These are phyloP conservation scores for Lamellibrachia columna DNA, from an alignment of 2,888 invertebrate species.

Conservation along the genomic window DNA sequence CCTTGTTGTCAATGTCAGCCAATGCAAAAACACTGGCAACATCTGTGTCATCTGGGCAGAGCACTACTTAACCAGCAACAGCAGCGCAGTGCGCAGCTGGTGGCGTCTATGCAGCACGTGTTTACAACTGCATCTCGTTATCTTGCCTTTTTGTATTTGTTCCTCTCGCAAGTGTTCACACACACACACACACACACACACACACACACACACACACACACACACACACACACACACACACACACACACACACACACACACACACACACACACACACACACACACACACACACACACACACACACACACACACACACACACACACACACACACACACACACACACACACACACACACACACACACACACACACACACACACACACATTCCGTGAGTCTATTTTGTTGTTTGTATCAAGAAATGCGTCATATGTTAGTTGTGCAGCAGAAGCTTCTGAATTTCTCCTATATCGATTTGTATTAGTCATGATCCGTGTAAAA, in stretches of 20 bases:
- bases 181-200: not conserved
- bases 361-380: too few species aligned
- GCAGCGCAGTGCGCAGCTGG: not conserved
- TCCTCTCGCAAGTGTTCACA: not conserved
- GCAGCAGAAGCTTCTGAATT: not conserved
- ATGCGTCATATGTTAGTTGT: not conserved
- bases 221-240: too few species aligned
- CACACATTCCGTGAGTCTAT: not conserved
- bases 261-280: too few species aligned
- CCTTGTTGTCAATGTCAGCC: not conserved
- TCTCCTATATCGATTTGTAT: not conserved
- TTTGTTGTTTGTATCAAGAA: not conserved
- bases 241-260: too few species aligned
- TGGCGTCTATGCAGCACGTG: not conserved
- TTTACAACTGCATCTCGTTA: not conserved
- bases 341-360: too few species aligned
- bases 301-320: too few species aligned
- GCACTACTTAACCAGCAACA: not conserved
- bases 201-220: too few species aligned
- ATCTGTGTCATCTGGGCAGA: not conserved
- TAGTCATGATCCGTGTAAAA: not conserved
- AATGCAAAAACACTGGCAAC: not conserved
- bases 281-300: too few species aligned
- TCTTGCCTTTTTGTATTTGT: not conserved
- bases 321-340: too few species aligned